Conservation (phyloP, 2,113 vertebrate genomes). For the Martes martes region DNA sequence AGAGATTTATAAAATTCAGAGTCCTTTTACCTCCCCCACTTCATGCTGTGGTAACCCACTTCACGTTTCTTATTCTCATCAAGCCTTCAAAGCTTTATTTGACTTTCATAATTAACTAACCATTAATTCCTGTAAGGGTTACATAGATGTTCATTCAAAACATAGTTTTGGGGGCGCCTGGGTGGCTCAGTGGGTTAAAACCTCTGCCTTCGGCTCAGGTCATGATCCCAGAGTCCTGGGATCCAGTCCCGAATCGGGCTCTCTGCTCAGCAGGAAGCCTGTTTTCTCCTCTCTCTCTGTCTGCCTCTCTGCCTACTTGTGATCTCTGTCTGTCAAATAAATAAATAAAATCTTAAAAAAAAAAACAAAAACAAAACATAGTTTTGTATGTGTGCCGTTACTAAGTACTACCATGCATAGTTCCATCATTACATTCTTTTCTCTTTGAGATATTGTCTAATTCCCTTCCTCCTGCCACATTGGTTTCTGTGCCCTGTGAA, state of each 20-base stretch:
- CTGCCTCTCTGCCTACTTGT: too few species aligned
- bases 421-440: not conserved
- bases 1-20: not conserved
- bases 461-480: not conserved
- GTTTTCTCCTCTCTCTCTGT: too few species aligned
- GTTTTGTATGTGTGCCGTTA: not conserved
- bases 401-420: not conserved
- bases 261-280: too few species aligned
- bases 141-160: not conserved
- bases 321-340: too few species aligned
- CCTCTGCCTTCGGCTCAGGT: too few species aligned
- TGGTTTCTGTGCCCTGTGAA: not conserved
- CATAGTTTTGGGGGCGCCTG: not conserved
- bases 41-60: too few species aligned
- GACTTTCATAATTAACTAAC: not conserved
- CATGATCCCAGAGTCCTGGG: too few species aligned
- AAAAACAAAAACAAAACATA: not conserved
- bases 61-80: not conserved
- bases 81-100: not conserved
- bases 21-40: not conserved
- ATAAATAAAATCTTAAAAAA: too few species aligned
- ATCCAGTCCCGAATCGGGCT: too few species aligned
- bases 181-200: too few species aligned
- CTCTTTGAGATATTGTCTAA: not conserved
- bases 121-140: not conserved